These are phyloP conservation scores for Falcunculus frontatus DNA, from an alignment of 2,113 vertebrate genomes.

Conservation along the genomic window DNA sequence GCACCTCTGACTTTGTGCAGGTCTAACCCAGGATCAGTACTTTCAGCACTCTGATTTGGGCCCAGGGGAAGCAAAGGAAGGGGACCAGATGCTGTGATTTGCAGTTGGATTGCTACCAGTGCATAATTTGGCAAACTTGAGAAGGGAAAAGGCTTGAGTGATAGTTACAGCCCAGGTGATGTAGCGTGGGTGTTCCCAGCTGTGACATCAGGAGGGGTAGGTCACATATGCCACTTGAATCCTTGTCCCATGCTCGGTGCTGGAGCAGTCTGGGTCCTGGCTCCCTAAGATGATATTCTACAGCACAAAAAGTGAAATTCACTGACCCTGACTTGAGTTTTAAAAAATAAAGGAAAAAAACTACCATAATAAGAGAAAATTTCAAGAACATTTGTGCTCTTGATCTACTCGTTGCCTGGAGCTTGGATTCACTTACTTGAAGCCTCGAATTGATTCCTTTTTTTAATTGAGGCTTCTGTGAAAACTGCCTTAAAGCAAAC, in stretches of 20 bases:
- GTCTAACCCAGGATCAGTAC: not conserved
- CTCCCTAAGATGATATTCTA: fast-evolving
- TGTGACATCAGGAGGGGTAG: fast-evolving
- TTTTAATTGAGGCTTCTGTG: not conserved
- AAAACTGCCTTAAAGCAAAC: not conserved
- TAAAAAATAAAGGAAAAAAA: not conserved
- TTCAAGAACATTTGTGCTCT: not conserved
- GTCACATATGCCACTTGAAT: fast-evolving
- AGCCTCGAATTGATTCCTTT: not conserved
- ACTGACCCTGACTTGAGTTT: not conserved
- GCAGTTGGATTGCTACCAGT: not conserved
- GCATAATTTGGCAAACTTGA: not conserved
- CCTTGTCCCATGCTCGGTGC: not conserved
- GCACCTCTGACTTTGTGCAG: not conserved
- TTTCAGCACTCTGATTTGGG: not conserved
- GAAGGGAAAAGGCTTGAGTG: not conserved
- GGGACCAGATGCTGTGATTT: not conserved
- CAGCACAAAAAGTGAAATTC: not conserved
- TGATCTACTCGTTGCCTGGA: not conserved
- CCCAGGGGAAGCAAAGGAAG: not conserved
- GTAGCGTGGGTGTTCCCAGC: not conserved
- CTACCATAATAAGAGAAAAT: not conserved
- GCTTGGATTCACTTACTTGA: not conserved
- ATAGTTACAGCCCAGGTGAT: not conserved
- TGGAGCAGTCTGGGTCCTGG: not conserved